phyloP scores from a whole-genome alignment of 2,888 invertebrate species.

The Eucera pruinosa region DNA sequence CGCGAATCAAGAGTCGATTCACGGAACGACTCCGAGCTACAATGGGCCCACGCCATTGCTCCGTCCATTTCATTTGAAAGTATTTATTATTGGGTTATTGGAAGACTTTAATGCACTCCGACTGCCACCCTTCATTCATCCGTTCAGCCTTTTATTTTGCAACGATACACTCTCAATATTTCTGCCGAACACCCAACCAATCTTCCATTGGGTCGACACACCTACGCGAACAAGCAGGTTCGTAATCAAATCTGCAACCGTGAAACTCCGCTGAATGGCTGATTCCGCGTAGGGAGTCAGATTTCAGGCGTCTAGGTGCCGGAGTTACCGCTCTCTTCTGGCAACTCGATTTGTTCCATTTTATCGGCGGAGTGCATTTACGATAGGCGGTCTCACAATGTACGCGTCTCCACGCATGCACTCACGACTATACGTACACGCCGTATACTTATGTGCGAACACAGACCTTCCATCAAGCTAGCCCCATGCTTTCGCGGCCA shows the following conservation, averaged over 20 bases:
- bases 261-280: constrained; percentile 66
- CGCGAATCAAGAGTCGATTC: constrained; percentile 60
- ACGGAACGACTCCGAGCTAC: constrained; percentile 37
- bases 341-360: constrained; percentile 71
- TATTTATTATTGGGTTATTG: constrained; percentile 80
- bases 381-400: constrained; percentile 20
- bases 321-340: constrained; percentile 25
- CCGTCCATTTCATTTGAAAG: constrained; percentile 76
- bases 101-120: constrained; percentile 74
- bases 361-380: constrained; percentile 69
- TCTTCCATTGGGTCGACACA: constrained; percentile 38
- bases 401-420: background rate
- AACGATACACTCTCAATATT: constrained; percentile 14
- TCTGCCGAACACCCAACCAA: background rate
- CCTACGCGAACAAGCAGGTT: constrained; percentile 11
- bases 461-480: constrained; percentile 64
- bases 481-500: constrained; percentile 53
- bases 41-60: constrained; percentile 51
- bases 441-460: constrained; percentile 61
- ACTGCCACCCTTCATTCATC: constrained; percentile 24
- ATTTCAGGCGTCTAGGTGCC: constrained; percentile 58
- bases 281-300: constrained; percentile 57
- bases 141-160: constrained; percentile 35
- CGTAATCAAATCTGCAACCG: constrained; percentile 68
- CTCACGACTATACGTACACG: background rate